These are phyloP conservation scores for Leucosticte australis DNA, from an alignment of 2,113 vertebrate genomes.

Conservation along the genomic window DNA sequence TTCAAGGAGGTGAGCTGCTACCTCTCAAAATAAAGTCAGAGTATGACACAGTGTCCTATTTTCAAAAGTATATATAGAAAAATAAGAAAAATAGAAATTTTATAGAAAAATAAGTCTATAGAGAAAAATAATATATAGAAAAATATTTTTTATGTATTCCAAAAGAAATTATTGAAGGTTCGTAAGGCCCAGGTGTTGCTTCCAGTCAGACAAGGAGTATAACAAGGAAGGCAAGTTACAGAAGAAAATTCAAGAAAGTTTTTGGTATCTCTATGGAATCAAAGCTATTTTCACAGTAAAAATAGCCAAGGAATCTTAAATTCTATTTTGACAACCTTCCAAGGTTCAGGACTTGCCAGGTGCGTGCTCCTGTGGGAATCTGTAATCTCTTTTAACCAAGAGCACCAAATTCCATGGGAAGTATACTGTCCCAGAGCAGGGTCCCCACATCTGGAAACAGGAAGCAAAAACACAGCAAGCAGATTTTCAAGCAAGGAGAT, in stretches of 20 bases:
- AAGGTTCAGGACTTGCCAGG: constrained; percentile 29
- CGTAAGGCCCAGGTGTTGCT: neutral
- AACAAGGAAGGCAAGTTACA: neutral
- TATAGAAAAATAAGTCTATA: neutral
- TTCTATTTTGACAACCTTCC: neutral
- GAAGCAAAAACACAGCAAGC: neutral
- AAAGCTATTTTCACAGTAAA: neutral
- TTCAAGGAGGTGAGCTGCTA: neutral
- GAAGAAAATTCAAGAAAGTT: neutral
- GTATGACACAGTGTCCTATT: neutral
- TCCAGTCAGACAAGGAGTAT: neutral
- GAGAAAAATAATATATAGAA: neutral
- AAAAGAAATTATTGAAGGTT: neutral
- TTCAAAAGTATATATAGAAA: neutral
- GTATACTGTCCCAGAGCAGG: neutral
- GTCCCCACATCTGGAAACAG: neutral
- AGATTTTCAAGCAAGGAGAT: neutral
- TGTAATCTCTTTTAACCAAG: neutral
- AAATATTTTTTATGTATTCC: neutral
- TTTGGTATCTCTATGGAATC: neutral
- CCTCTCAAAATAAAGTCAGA: neutral
- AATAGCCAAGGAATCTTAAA: neutral
- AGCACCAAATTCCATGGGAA: constrained; percentile 12
- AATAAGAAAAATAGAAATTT: no score
- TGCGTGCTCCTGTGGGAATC: neutral